phyloP scores from a whole-genome alignment of 2,888 invertebrate species.

The Callimorpha dominula region DNA sequence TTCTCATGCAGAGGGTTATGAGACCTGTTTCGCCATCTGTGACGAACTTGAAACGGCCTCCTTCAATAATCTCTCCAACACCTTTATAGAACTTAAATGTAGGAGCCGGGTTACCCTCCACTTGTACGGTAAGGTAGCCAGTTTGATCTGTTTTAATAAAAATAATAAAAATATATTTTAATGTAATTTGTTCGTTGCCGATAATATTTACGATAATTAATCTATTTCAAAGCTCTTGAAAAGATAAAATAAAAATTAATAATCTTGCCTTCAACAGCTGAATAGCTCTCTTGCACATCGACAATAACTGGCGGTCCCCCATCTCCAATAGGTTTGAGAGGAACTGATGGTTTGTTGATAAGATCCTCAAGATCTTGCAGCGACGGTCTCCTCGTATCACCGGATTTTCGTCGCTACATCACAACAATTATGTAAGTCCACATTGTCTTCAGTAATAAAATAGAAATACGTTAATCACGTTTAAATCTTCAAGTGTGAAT shows the following conservation, averaged over 20 bases:
- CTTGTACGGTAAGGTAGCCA: conserved; percentile 96
- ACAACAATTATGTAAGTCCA: conserved; percentile 56
- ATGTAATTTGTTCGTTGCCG: neutral
- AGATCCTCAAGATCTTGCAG: conserved; percentile 96
- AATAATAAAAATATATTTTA: neutral
- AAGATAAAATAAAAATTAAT: neutral
- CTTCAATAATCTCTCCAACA: conserved; percentile 96
- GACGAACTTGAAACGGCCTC: conserved; percentile 97
- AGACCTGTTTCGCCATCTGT: conserved; percentile 97
- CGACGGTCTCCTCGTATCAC: conserved; percentile 96
- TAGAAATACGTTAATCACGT: conserved; percentile 66
- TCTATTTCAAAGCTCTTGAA: neutral
- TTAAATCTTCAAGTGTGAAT: conserved; percentile 51
- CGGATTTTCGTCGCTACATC: conserved; percentile 92
- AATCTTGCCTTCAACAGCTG: conserved; percentile 96
- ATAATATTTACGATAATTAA: neutral
- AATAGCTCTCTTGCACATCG: conserved; percentile 97
- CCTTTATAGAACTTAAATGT: conserved; percentile 98
- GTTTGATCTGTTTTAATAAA: conserved; percentile 90
- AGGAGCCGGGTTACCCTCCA: conserved; percentile 98
- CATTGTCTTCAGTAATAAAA: conserved; percentile 11
- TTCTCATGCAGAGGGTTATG: conserved; percentile 97
- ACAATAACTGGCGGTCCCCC: conserved; percentile 96
- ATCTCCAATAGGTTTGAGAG: conserved; percentile 92
- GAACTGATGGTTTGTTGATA: conserved; percentile 96